phyloP scores from a whole-genome alignment of 2,113 vertebrate species.

The Ophiodon elongatus region DNA sequence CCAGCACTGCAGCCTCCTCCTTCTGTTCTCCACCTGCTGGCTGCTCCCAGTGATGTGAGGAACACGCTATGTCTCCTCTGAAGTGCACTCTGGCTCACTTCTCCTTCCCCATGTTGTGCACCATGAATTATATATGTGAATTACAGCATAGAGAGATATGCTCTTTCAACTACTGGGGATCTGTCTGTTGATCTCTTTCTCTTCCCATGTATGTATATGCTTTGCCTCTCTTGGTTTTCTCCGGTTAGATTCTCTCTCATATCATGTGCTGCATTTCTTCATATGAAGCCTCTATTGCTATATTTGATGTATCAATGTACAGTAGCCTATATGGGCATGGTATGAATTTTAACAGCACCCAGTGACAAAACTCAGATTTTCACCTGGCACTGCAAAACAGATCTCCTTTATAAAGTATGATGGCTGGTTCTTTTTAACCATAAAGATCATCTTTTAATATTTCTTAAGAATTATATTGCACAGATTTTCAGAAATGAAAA shows the following conservation, averaged over 20 bases:
- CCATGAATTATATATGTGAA: constrained; percentile 66
- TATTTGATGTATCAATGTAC: background rate
- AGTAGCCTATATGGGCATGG: background rate
- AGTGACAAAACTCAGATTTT: background rate
- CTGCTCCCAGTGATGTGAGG: constrained; percentile 21
- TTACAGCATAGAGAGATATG: constrained; percentile 52
- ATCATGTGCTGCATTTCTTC: background rate
- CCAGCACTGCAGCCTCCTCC: background rate
- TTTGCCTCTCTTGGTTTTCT: constrained; percentile 7
- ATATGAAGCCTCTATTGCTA: constrained; percentile 7
- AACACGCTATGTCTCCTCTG: constrained; percentile 41
- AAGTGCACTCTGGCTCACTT: constrained; percentile 39
- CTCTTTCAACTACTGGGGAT: constrained; percentile 62
- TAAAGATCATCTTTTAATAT: background rate
- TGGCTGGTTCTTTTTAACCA: background rate
- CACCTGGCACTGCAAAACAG: background rate
- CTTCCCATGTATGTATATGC: constrained; percentile 20
- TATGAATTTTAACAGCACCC: background rate
- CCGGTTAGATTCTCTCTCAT: constrained; percentile 2
- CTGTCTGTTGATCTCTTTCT: constrained; percentile 44
- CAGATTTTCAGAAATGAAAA: background rate
- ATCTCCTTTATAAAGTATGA: background rate
- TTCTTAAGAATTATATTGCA: background rate
- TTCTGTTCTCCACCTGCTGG: constrained; percentile 36
- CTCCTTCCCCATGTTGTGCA: constrained; percentile 41